phyloP scores from a whole-genome alignment of 92 coral and sea anemone species.

The Epizoanthus scotinus region DNA sequence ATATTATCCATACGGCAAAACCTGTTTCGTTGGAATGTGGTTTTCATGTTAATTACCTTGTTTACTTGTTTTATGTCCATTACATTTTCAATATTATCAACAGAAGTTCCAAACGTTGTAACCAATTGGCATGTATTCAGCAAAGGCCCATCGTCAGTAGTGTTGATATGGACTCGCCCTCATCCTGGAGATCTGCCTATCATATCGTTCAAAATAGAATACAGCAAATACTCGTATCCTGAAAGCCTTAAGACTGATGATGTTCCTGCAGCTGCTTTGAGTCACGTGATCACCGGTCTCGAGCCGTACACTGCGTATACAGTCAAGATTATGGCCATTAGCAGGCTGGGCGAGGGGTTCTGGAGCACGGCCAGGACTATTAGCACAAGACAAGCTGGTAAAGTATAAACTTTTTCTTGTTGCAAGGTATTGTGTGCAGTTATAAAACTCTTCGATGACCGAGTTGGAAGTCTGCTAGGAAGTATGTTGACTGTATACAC shows the following conservation, averaged over 20 bases:
- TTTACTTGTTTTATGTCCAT: neutral
- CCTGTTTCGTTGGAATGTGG: too few species aligned
- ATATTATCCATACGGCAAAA: too few species aligned
- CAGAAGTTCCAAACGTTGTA: constrained; percentile 11
- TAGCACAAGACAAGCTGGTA: constrained; percentile 35
- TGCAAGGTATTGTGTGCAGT: too few species aligned
- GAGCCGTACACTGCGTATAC: constrained; percentile 42
- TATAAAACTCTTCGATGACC: too few species aligned
- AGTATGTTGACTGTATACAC: too few species aligned
- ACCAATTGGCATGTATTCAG: neutral
- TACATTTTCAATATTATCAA: neutral
- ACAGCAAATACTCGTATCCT: neutral
- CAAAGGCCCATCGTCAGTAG: neutral
- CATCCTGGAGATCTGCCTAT: neutral
- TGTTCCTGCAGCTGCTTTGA: neutral
- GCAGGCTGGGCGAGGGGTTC: constrained; percentile 43
- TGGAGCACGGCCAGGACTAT: constrained; percentile 23
- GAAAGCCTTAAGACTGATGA: neutral
- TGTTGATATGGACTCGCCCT: neutral
- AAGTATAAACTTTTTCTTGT: neutral
- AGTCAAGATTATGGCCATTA: constrained; percentile 29
- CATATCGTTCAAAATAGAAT: neutral
- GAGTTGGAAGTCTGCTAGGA: too few species aligned
- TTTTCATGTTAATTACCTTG: too few species aligned
- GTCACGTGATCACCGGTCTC: constrained; percentile 13